Conservation (phyloP, 2,888 invertebrate genomes). For the Brachycybe producta region DNA sequence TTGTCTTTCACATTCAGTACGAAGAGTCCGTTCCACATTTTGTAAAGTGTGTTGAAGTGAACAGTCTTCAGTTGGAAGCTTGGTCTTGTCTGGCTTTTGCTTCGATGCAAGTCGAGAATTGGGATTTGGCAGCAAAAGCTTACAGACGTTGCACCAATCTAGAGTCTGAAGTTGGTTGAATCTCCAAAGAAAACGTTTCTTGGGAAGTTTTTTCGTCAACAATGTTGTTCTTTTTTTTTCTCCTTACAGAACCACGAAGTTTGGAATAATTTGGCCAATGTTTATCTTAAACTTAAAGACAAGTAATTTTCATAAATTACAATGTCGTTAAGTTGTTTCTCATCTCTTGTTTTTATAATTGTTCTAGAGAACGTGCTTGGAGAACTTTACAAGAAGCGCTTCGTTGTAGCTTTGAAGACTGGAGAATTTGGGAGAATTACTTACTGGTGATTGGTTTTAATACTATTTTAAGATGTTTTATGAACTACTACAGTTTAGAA, state of each 20-base stretch:
- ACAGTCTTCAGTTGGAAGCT: slow-evolving; percentile 70
- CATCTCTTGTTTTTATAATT: slow-evolving; percentile 7
- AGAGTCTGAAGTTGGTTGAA: slow-evolving; percentile 50
- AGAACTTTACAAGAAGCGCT: slow-evolving; percentile 74
- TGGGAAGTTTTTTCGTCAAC: neutral
- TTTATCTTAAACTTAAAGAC: slow-evolving; percentile 74
- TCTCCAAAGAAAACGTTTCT: too few relatives aligned
- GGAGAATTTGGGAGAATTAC: slow-evolving; percentile 94
- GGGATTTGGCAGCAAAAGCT: slow-evolving; percentile 68
- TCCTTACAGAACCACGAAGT: slow-evolving; percentile 70
- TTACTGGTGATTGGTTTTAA: slow-evolving; percentile 57
- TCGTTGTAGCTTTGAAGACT: slow-evolving; percentile 75
- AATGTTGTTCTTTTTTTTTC: neutral
- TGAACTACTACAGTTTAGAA: slow-evolving; percentile 27
- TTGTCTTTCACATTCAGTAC: slow-evolving; percentile 42
- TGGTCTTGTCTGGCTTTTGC: slow-evolving; percentile 80
- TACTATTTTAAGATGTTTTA: neutral
- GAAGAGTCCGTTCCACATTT: slow-evolving; percentile 65
- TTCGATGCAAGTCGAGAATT: slow-evolving; percentile 60
- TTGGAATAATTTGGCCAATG: slow-evolving; percentile 95
- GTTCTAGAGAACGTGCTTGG: slow-evolving; percentile 49
- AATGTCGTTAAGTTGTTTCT: too few relatives aligned
- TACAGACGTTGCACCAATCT: slow-evolving; percentile 75
- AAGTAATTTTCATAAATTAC: slow-evolving; percentile 41
- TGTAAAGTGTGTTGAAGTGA: slow-evolving; percentile 67